phyloP scores from a whole-genome alignment of 2,113 vertebrate genomes.

The Tylochromis polylepis region DNA sequence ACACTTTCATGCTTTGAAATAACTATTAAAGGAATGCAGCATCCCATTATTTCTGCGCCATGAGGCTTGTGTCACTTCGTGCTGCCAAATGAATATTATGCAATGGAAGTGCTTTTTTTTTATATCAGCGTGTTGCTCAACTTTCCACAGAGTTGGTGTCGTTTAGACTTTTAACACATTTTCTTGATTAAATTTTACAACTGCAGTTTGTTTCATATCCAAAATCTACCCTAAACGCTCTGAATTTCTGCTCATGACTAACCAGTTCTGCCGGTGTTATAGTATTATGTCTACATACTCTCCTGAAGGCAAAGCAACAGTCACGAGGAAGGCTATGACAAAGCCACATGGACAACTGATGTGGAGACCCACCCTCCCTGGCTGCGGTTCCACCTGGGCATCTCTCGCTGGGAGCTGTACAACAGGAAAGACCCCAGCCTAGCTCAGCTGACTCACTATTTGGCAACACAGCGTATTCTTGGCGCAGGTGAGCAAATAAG shows the following conservation, averaged over 20 bases:
- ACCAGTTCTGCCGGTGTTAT: neutral
- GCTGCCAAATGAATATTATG: neutral
- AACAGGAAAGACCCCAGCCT: constrained; percentile 68
- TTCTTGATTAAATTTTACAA: neutral
- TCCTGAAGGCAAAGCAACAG: constrained; percentile 71
- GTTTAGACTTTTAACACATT: neutral
- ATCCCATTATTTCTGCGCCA: neutral
- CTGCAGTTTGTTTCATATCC: neutral
- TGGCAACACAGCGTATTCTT: constrained; percentile 68
- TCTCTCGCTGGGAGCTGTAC: constrained; percentile 78
- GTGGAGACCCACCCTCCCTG: constrained; percentile 72
- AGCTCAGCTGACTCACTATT: constrained; percentile 58
- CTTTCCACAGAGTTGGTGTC: neutral
- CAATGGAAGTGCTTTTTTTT: neutral
- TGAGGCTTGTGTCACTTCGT: neutral
- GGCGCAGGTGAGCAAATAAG: constrained; percentile 62
- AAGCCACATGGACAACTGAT: constrained; percentile 62
- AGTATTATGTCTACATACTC: neutral
- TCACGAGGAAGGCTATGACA: constrained; percentile 66
- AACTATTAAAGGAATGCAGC: neutral
- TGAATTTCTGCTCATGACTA: neutral
- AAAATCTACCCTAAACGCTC: neutral
- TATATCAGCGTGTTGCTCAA: neutral
- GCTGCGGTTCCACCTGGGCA: constrained; percentile 80
- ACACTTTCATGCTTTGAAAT: neutral